Base-by-base conservation (phyloP, 2,888 invertebrate genomes). In the Ochropleura leucogaster region DNA sequence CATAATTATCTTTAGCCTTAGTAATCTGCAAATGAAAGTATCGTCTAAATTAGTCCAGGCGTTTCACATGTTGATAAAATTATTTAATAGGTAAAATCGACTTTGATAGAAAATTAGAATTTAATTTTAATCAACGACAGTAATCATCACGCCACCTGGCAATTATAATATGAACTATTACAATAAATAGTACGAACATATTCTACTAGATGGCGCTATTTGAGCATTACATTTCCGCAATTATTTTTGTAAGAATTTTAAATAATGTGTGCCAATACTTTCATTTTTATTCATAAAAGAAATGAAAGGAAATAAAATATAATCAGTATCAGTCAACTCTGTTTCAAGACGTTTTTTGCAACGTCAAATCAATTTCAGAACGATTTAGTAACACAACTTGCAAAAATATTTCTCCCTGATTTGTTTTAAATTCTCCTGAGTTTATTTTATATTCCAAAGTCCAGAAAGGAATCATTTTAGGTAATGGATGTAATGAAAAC, bases 141-240 rank as follows among this genome's bases (percentile, higher is more conserved):
- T n/a, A n/a, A n/a, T n/a, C n/a, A n/a, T n/a, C n/a, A 20, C 46
- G 83, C 46, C 80, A 83, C 70, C 80, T 80, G 60, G 0, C n/a
- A 30, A n/a, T n/a, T 0, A 0, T 10, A 42, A 1, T 20, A 10
- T 0, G 40, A 65, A 72, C 16, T 62, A 67, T 14, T 10, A 16
- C 3, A 16, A 12, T 12, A 10, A 46, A 42, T 30, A 64, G 49
- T 73, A 55, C 2, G 1, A 0, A 1, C 8, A 18, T 14, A 0
- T 51, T 8, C 10, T n/a, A 67, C 47, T 67, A 80, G 80, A 59
- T 83, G 79, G 73, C 79, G 59, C 14, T n/a, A 20, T 8, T 20
- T 1, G 3, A 30, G 30, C 30, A 30, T 30, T 30, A 30, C 30
- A 30, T 40, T 10, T n/a, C 1, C 5, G 8, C 0, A 20, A 8